Evolutionary conservation across 2,113 vertebrate genomes (phyloP), one percentile per base, ranked within the genome.

Genomic region (Corapipo altera): DNA sequence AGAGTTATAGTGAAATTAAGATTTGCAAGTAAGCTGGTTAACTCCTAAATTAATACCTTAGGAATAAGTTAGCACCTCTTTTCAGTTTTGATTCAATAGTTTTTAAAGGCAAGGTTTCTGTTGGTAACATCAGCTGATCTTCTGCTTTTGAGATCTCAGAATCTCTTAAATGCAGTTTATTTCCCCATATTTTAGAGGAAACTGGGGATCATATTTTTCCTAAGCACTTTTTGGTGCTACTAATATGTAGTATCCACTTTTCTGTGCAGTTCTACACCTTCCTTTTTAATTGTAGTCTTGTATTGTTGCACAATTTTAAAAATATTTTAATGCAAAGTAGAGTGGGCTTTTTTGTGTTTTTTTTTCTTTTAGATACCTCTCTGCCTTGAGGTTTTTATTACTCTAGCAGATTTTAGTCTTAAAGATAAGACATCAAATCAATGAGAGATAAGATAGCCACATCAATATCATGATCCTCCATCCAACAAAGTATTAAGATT

Each of bases 391-490:
- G 8, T n/a, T 95, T 92, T 71, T 78, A 48, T 88, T 73, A 57
- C 30, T 69, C 6, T n/a, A 57, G 46, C 21, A 62, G 21, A 12
- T 73, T 93, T 39, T 89, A 87, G 24, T 82, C 32, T 24, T 54
- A 48, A 73, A 64, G 26, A 13, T 51, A 59, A 87, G 75, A 32
- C 58, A 52, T 84, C 67, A 91, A 57, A 48, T 5, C 44, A 67
- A 5, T 66, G 64, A 28, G 64, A 70, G 32, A 44, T 41, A 37
- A 85, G 66, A 23, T 57, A 83, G 12, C 41, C 85, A 49, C 94
- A 86, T 93, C 73, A 85, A 12, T 90, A 46, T 61, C 90, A 94
- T 72, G 69, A 64, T 72, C 54, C 54, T 91, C 73, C 88, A 94
- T 93, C 57, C 23, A 24, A 55, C n/a, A 46, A 82, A 91, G 16